phyloP scores from a whole-genome alignment of 2,797 vertebrate genomes.

The Squalus acanthias region DNA sequence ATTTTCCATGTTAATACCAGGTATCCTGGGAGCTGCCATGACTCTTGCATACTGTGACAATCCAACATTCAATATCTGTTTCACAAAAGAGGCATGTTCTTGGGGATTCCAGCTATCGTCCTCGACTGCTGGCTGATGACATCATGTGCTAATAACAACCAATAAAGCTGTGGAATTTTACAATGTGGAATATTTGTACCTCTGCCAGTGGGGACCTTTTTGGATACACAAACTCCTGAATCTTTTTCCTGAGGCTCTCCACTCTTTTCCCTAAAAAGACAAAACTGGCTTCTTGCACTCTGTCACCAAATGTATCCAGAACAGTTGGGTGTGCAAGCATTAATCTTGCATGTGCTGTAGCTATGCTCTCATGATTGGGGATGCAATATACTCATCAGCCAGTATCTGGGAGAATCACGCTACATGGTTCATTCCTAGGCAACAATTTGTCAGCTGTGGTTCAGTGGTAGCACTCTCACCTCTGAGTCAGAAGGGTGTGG shows the following conservation, averaged over 20 bases:
- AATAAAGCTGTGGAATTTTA: too few relatives aligned
- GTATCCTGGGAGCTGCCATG: too few relatives aligned
- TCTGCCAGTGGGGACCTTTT: background rate
- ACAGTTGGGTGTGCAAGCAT: background rate
- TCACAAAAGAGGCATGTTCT: too few relatives aligned
- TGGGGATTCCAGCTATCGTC: too few relatives aligned
- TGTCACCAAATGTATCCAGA: background rate
- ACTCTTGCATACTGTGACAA: too few relatives aligned
- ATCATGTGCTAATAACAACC: too few relatives aligned
- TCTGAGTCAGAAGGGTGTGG: background rate
- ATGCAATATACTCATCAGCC: too few relatives aligned
- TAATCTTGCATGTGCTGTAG: background rate
- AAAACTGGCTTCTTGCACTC: background rate
- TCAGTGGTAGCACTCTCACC: background rate
- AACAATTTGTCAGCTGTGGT: background rate
- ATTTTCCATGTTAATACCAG: too few relatives aligned
- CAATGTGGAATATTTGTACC: background rate
- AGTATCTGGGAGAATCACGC: background rate
- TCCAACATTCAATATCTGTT: too few relatives aligned
- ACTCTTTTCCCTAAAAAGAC: background rate
- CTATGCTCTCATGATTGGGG: background rate
- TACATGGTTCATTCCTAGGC: background rate
- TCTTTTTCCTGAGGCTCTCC: background rate
- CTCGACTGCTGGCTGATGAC: too few relatives aligned
- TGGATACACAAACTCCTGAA: background rate